These are phyloP conservation scores for Macrophya alboannulata DNA, from an alignment of 2,888 invertebrate species.

Conservation along the genomic window DNA sequence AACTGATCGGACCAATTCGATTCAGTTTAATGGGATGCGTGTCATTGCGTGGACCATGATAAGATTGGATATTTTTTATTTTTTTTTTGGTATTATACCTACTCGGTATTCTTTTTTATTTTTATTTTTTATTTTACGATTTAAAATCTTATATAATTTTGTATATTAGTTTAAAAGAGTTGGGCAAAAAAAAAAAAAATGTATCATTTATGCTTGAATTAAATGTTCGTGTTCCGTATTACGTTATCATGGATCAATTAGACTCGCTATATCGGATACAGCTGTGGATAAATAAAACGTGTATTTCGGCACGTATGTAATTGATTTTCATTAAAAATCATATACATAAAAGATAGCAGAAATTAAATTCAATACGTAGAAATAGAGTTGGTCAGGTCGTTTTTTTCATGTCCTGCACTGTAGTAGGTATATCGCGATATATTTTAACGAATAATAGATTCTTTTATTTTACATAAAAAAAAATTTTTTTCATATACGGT, in stretches of 20 bases:
- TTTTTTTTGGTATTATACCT: neutral
- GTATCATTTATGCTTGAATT: conserved; percentile 26
- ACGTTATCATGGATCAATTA: conserved; percentile 19
- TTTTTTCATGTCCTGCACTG: neutral
- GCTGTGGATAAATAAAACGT: neutral
- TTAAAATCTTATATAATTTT: conserved; percentile 7
- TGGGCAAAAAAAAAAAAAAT: neutral
- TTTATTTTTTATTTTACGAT: neutral
- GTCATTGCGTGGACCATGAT: neutral
- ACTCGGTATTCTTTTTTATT: neutral
- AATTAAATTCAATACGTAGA: neutral
- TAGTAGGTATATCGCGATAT: neutral
- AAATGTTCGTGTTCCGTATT: conserved; percentile 25
- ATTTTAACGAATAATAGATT: neutral
- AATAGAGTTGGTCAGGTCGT: neutral
- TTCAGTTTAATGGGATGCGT: neutral
- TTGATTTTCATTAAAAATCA: neutral
- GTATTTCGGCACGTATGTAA: conserved; percentile 5
- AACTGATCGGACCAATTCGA: neutral
- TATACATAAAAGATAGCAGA: neutral
- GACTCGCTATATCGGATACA: conserved; percentile 1
- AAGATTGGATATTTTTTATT: neutral
- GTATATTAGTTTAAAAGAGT: neutral
- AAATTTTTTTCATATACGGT: neutral
- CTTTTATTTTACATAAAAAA: conserved; percentile 6